phyloP scores from a whole-genome alignment of 2,797 vertebrate genomes.

The Dendrocincla tyrannina region DNA sequence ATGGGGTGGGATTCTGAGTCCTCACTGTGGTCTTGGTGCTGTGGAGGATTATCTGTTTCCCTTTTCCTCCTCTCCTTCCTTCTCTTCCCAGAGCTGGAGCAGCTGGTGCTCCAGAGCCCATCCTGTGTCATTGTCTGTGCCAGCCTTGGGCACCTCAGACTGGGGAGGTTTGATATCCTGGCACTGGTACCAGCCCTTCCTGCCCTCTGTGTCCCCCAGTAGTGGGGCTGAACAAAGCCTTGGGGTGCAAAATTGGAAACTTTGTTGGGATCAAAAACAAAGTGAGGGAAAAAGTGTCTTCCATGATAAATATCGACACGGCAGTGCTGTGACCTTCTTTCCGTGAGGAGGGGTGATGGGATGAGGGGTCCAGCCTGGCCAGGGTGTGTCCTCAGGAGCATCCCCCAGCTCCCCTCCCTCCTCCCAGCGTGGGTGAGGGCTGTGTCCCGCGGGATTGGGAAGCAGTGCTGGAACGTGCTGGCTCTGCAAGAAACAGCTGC shows the following conservation, averaged over 20 bases:
- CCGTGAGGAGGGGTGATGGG: fast-evolving
- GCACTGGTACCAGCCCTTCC: not conserved
- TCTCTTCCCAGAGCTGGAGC: not conserved
- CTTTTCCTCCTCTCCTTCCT: not conserved
- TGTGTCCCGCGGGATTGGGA: not conserved
- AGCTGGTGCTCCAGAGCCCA: fast-evolving
- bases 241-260: fast-evolving
- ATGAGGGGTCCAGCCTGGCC: fast-evolving
- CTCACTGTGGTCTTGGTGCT: not conserved
- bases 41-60: not conserved
- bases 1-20: fast-evolving
- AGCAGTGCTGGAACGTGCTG: not conserved
- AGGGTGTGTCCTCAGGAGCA: not conserved
- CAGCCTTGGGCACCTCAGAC: not conserved
- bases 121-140: not conserved
- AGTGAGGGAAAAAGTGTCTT: fast-evolving
- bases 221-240: not conserved
- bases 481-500: not conserved
- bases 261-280: not conserved
- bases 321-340: not conserved
- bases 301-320: fast-evolving
- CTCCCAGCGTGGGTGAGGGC: not conserved
- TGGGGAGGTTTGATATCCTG: fast-evolving
- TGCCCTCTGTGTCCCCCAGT: not conserved
- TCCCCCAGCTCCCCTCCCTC: not conserved